These are phyloP conservation scores for Cercopithecus neglectus DNA, from an alignment of 2,797 vertebrate genomes.

Conservation along the genomic window DNA sequence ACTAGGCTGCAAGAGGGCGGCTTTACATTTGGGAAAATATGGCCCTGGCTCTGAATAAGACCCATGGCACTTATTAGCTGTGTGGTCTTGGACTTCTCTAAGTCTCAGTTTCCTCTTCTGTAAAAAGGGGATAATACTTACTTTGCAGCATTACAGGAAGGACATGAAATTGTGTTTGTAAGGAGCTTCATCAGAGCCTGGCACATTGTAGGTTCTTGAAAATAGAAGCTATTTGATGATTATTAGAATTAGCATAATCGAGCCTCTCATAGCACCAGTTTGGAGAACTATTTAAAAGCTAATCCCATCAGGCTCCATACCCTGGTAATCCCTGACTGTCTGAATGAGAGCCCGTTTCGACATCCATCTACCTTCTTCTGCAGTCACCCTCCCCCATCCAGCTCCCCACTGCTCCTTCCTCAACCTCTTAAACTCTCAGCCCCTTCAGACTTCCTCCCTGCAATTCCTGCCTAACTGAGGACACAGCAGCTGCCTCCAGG, in stretches of 20 bases:
- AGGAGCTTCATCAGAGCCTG: constrained; percentile 39
- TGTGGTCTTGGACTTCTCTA: neutral
- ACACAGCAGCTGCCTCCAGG: neutral
- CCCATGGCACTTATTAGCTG: neutral
- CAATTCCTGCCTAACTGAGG: neutral
- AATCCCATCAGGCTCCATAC: neutral
- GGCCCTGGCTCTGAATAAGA: neutral
- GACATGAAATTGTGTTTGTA: neutral
- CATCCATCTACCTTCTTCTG: neutral
- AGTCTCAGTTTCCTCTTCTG: constrained; percentile 48
- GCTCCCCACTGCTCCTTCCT: neutral
- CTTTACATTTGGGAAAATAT: neutral
- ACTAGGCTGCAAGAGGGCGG: neutral
- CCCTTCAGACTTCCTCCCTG: neutral
- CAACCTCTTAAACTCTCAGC: neutral
- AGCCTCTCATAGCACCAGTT: constrained; percentile 47
- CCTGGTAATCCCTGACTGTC: constrained; percentile 38
- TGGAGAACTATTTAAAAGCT: constrained; percentile 62
- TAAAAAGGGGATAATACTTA: neutral
- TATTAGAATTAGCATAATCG: constrained; percentile 63
- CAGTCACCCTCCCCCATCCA: neutral
- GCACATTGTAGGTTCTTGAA: constrained; percentile 51
- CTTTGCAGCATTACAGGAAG: neutral
- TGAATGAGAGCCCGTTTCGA: neutral
- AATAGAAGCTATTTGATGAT: constrained; percentile 53